These are phyloP conservation scores for Mohoua ochrocephala DNA, from an alignment of 2,113 vertebrate genomes.

Conservation along the genomic window DNA sequence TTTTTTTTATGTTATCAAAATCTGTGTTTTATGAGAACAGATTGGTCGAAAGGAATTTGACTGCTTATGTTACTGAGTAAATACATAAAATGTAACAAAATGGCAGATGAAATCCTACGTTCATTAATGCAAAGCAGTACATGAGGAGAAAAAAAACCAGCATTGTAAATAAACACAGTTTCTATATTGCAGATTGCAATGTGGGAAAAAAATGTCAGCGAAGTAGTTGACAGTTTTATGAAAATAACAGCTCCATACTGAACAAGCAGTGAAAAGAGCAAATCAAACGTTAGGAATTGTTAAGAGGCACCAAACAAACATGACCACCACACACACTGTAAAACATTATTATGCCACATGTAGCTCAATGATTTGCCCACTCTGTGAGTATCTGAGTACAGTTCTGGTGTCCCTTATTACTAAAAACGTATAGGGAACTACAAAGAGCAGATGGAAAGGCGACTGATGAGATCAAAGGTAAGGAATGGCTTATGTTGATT, in stretches of 20 bases:
- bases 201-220: neutral
- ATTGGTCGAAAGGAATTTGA: neutral
- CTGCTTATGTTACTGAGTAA: neutral
- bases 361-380: neutral
- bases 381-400: neutral
- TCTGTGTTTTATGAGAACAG: neutral
- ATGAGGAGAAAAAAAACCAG: neutral
- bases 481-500: neutral
- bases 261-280: conserved; percentile 18
- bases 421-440: neutral
- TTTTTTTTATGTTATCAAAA: neutral
- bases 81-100: neutral
- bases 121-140: neutral
- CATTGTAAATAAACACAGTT: neutral
- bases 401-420: neutral
- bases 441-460: neutral
- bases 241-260: neutral
- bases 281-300: neutral
- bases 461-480: neutral
- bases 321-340: neutral
- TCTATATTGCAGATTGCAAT: neutral
- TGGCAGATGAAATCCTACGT: neutral
- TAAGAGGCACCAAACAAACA: neutral
- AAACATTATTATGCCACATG: neutral
- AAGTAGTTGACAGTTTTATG: neutral